Evolutionary conservation across 1,140 invertebrate species (phyloP).

Genomic region (Ceratoteleas bidentatus): DNA sequence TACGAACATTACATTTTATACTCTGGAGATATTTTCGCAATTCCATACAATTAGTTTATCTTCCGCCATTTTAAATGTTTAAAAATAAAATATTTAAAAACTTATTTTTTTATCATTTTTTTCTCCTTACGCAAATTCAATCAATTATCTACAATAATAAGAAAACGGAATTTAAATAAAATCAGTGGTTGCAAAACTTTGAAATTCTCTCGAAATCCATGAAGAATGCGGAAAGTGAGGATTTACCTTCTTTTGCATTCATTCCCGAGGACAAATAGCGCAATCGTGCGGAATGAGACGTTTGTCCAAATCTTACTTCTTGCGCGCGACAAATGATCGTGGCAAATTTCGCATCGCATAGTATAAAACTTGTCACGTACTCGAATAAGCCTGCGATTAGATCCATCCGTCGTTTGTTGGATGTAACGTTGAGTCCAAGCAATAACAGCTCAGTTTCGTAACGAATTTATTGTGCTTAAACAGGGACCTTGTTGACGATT

Average conservation of each 20-base stretch:
- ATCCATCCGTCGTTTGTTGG: slow-evolving; percentile 13
- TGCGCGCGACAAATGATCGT: slow-evolving; percentile 20
- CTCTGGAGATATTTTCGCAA: too few species aligned
- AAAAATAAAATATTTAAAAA: too few species aligned
- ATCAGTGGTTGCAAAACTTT: too few species aligned
- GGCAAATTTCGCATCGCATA: neutral
- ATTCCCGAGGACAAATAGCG: neutral
- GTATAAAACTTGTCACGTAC: slow-evolving; percentile 21
- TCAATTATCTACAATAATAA: too few species aligned
- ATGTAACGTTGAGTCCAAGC: slow-evolving; percentile 10
- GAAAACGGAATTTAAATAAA: too few species aligned
- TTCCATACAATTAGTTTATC: too few species aligned
- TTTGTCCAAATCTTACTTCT: neutral
- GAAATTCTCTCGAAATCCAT: too few species aligned
- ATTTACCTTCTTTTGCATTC: neutral
- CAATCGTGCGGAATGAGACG: neutral
- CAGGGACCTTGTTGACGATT: slow-evolving; percentile 1
- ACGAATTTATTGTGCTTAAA: slow-evolving; percentile 12
- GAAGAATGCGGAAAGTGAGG: too few species aligned
- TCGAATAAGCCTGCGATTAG: slow-evolving; percentile 26
- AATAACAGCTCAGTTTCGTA: slow-evolving; percentile 13
- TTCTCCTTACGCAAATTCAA: too few species aligned
- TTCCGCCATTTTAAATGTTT: too few species aligned
- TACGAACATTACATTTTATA: too few species aligned
- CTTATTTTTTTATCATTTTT: too few species aligned